Conservation (phyloP, 1,140 invertebrate genomes). For the Chionoecetes opilio region DNA sequence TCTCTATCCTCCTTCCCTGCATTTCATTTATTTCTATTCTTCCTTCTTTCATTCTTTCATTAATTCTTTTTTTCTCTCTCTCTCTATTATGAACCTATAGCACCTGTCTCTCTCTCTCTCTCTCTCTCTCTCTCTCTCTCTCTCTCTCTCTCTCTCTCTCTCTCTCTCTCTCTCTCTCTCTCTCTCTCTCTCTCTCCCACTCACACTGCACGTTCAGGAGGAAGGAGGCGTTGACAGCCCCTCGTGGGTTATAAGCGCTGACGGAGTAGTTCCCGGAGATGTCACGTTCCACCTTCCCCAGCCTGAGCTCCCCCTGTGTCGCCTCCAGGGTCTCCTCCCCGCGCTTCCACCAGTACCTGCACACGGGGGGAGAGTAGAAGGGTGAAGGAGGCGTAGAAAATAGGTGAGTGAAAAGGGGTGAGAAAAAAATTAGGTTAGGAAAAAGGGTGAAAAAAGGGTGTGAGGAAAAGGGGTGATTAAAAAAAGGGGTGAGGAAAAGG, state of each 20-base stretch:
- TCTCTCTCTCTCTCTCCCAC: conserved; percentile 83
- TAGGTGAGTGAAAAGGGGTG: too few species aligned
- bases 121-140: neutral
- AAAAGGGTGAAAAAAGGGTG: too few species aligned
- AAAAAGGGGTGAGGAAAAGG: too few species aligned
- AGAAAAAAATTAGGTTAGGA: too few species aligned
- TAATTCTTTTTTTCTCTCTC: conserved; percentile 34
- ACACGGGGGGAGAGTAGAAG: neutral
- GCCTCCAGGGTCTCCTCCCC: conserved; percentile 86
- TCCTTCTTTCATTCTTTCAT: neutral
- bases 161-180: conserved; percentile 22
- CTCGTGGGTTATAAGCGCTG: conserved; percentile 94
- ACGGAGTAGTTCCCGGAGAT: conserved; percentile 95
- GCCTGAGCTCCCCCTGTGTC: conserved; percentile 91
- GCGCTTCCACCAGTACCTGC: conserved; percentile 75
- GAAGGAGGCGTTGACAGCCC: conserved; percentile 90
- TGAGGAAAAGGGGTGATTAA: too few species aligned
- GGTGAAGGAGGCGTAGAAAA: neutral
- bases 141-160: neutral
- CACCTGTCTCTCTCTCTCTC: conserved; percentile 27
- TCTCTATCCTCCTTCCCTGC: neutral
- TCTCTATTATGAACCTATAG: too few species aligned
- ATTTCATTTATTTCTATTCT: neutral
- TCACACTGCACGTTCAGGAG: conserved; percentile 96
- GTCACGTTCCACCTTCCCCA: conserved; percentile 90